Percentiles rank a stretch among this genome's conserved stretches.
Conservation (phyloP, 1,140 invertebrate genomes). For the Drosophila ercepeae region DNA sequence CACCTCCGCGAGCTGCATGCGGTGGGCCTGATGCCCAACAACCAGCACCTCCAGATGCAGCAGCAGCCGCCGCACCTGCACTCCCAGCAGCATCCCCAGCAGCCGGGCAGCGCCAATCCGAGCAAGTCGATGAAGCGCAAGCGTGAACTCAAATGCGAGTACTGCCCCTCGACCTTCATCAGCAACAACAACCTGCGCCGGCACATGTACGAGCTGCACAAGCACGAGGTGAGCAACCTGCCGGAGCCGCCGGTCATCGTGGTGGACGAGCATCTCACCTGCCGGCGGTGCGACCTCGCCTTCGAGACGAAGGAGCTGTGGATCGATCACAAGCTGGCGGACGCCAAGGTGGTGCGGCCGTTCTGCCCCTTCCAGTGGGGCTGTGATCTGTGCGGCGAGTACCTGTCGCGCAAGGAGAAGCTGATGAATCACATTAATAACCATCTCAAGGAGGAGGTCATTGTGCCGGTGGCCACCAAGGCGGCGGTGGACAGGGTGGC, state of each 20-base stretch:
- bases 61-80: slow-evolving; percentile 41
- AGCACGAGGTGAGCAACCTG: slow-evolving; percentile 76
- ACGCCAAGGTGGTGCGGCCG: slow-evolving; percentile 75
- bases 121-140: slow-evolving; percentile 77
- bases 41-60: slow-evolving; percentile 44
- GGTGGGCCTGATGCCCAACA: slow-evolving; percentile 81
- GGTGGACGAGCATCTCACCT: slow-evolving; percentile 62
- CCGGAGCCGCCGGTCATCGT: slow-evolving; percentile 70
- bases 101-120: slow-evolving; percentile 1
- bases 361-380: slow-evolving; percentile 82
- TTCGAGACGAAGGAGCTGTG: slow-evolving; percentile 75
- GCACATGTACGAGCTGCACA: slow-evolving; percentile 82
- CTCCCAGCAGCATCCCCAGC: slow-evolving; percentile 18
- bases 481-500: slow-evolving; percentile 7
- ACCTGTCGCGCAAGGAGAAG: slow-evolving; percentile 82
- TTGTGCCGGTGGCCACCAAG: slow-evolving; percentile 64
- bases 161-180: slow-evolving; percentile 82
- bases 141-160: slow-evolving; percentile 80
- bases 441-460: slow-evolving; percentile 75
- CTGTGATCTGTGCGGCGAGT: slow-evolving; percentile 81
- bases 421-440: slow-evolving; percentile 81
- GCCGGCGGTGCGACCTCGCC: slow-evolving; percentile 65
- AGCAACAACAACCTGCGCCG: slow-evolving; percentile 82
- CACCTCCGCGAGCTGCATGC: slow-evolving; percentile 79
- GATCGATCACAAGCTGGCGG: slow-evolving; percentile 81